Base-by-base conservation (phyloP, 2,113 vertebrate species). In the Perca schrenkii region DNA sequence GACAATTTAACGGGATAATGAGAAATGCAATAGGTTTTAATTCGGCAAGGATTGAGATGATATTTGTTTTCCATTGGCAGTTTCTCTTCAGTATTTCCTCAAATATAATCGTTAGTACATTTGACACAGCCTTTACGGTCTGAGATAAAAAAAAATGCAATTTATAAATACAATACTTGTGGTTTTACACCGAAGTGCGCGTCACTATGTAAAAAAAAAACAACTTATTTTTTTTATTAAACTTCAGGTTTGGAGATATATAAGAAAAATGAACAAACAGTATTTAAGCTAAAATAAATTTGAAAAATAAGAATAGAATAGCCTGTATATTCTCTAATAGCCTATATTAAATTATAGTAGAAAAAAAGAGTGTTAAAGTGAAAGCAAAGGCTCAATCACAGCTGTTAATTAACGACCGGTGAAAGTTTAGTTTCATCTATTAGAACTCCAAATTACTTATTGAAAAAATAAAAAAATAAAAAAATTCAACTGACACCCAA, bases 1-100 rank as follows among this genome's bases (percentile, higher is more conserved):
- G 90, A 92, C 90, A 91, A 91, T 91, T 89, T 81, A 69, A 40
- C 76, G 74, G 89, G 67, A 90, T 93, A 93, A 92, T 93, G 89
- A 94, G 91, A 89, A 93, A 92, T 85, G 88, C 91, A 81, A 65
- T 86, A 81, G 89, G 82, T 82, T 92, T 91, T 87, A 83, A 92
- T 91, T 91, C 77, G 89, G 87, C 61, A 78, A 73, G 85, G 81
- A 86, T 66, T 77, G 83, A 72, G 72, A 68, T 79, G 71, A 85
- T 89, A 80, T 88, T 85, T 77, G 80, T 78, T 82, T 77, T 70
- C 74, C 56, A 87, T 74, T 46, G 34, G 36, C 71, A 53, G 77
- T 21, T 67, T 60, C 43, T 81, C 64, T 72, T 72, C 62, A 77
- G 64, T 66, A 78, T 52, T 61, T 31, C 77, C 13, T 63, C 8